Conservation (phyloP, 1,140 invertebrate genomes). For the Dufourea novaeangliae region DNA sequence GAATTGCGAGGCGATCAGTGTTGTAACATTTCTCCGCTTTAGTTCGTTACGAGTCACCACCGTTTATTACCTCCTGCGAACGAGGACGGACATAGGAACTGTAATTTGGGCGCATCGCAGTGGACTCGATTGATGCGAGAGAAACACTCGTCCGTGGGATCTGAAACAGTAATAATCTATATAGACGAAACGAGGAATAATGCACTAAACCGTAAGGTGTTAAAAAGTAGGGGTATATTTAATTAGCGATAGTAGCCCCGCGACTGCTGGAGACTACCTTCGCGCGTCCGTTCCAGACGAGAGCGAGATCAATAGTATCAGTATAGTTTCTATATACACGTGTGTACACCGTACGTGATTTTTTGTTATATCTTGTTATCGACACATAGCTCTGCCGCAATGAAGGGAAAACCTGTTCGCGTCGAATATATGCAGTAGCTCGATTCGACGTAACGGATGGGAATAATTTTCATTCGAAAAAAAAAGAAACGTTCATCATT, state of each 20-base stretch:
- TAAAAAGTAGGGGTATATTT: slow-evolving; percentile 30
- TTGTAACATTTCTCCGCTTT: slow-evolving; percentile 29
- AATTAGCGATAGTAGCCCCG: slow-evolving; percentile 31
- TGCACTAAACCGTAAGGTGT: no score
- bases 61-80: slow-evolving; percentile 7
- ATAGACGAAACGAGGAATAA: slow-evolving; percentile 17
- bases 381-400: no score
- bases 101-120: not conserved
- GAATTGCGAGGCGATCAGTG: slow-evolving; percentile 37
- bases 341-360: no score
- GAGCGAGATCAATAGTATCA: slow-evolving; percentile 43
- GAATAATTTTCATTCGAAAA: no score
- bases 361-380: no score
- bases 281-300: slow-evolving; percentile 17
- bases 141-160: slow-evolving; percentile 18
- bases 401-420: no score
- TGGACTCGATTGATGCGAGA: slow-evolving; percentile 44
- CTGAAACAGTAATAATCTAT: slow-evolving; percentile 45
- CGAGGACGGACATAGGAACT: slow-evolving; percentile 10
- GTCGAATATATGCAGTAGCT: no score
- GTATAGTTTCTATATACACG: no score
- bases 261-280: slow-evolving; percentile 13
- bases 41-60: slow-evolving; percentile 9
- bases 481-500: no score
- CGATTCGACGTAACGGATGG: no score